Conservation (phyloP, 2,113 vertebrate species). For the Anas platyrhynchos region DNA sequence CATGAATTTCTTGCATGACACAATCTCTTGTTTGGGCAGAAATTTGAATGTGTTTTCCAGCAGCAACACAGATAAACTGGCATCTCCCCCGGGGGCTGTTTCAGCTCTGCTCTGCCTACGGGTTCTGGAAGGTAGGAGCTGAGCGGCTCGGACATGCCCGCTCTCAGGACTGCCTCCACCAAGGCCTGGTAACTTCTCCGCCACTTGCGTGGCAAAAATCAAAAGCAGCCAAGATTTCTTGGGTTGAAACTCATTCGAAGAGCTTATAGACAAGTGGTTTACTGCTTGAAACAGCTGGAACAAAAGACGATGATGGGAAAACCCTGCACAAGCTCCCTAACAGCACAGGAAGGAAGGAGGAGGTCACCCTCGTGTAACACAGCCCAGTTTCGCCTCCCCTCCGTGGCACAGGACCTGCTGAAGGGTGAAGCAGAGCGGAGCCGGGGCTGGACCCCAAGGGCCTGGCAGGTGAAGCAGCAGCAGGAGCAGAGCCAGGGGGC, state of each 20-base stretch:
- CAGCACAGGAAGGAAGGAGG: neutral
- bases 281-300: neutral
- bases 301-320: neutral
- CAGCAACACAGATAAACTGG: slow-evolving; percentile 38
- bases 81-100: slow-evolving; percentile 7
- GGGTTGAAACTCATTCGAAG: neutral
- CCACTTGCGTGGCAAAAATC: neutral
- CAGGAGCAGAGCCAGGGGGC: neutral
- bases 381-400: neutral
- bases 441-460: neutral
- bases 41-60: slow-evolving; percentile 58
- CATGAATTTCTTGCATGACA: slow-evolving; percentile 47
- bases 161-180: neutral
- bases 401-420: neutral
- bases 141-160: slow-evolving; percentile 36
- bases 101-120: slow-evolving; percentile 31
- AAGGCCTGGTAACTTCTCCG: neutral
- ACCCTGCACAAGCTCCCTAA: neutral
- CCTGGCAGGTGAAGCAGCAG: neutral
- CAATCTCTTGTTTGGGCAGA: slow-evolving; percentile 59
- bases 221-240: neutral
- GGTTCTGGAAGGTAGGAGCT: neutral
- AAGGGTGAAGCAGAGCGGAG: neutral
- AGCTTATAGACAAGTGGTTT: neutral
- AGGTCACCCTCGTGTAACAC: neutral